Evolutionary conservation across 2,113 vertebrate species (phyloP), one percentile per base, ranked within the genome.

Genomic region (Hyaena hyaena): DNA sequence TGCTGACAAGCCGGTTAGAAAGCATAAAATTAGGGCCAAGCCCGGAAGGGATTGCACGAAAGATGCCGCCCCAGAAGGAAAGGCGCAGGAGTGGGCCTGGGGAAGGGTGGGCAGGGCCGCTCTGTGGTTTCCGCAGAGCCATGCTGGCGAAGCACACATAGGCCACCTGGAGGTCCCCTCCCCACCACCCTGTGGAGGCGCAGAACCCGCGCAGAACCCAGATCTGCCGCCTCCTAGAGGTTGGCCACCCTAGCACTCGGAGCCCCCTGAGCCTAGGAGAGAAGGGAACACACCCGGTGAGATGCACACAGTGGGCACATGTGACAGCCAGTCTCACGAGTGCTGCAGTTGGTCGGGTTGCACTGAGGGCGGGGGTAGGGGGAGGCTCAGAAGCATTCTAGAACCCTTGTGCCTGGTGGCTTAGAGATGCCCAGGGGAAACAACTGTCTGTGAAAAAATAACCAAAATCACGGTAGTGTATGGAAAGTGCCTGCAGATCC

Each of bases 1-100:
- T 11, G 10, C 45, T 58, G 26, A 66, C n/a, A 87, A 71, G 71
- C 12, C 7, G 4, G 80, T 86, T 82, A 90, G 81, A 88, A 76
- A 88, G 55, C 39, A 74, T 53, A 81, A 45, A 92, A 95, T 85
- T 55, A 89, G 88, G 63, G 65, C 58, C 63, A 87, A 92, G 24
- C 93, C 85, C 74, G 5, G 71, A 77, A 76, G 48, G 66, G 65
- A 76, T 92, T 84, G 84, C 76, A 90, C 39, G 68, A 76, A 92
- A 81, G 50, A 33, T 96, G 84, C 65, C n/a, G 50, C 79, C 48
- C 74, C 4, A 66, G 93, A 69, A 6, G 45, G 63, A 61, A 84
- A 93, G 53, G 55, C 21, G 81, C 4, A 50, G 26, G 53, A 88
- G 43, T 61, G 81, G 16, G 45, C 24, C 53, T 48, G 65, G 53